Conservation (phyloP, 1,140 invertebrate species). For the Liolophura sinensis region DNA sequence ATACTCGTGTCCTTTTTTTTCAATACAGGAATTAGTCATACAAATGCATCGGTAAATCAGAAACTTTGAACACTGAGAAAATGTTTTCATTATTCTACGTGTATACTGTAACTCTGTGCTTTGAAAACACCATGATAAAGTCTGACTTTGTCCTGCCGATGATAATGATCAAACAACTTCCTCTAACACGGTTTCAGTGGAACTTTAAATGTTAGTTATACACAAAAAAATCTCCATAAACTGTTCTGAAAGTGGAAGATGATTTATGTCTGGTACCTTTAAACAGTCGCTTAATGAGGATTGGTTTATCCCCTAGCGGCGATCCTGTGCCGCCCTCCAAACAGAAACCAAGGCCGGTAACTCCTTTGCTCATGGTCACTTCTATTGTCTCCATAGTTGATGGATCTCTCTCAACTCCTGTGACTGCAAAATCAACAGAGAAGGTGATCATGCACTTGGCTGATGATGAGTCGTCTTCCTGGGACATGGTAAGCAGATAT, state of each 20-base stretch:
- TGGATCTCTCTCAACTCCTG: not conserved
- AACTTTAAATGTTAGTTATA: not conserved
- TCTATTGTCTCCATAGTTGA: conserved; percentile 17
- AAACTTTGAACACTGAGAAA: too few species aligned
- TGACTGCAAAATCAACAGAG: not conserved
- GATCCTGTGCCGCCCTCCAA: conserved; percentile 90
- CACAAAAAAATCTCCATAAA: not conserved
- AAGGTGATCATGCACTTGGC: not conserved
- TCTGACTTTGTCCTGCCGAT: too few species aligned
- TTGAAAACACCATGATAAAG: too few species aligned
- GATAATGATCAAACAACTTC: too few species aligned
- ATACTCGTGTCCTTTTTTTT: too few species aligned
- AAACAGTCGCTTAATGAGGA: conserved; percentile 88
- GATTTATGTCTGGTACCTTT: conserved; percentile 67
- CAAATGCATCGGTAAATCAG: too few species aligned
- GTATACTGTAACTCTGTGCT: too few species aligned
- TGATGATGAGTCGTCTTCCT: too few species aligned
- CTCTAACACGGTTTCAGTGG: too few species aligned
- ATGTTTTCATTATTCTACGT: too few species aligned
- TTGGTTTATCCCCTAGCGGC: conserved; percentile 80
- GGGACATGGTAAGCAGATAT: too few species aligned
- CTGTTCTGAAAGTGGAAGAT: not conserved
- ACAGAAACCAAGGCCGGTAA: conserved; percentile 87
- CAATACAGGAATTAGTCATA: too few species aligned
- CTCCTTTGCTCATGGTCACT: conserved; percentile 71